Base-by-base conservation (phyloP, 2,113 vertebrate genomes). In the Reinhardtius hippoglossoides region DNA sequence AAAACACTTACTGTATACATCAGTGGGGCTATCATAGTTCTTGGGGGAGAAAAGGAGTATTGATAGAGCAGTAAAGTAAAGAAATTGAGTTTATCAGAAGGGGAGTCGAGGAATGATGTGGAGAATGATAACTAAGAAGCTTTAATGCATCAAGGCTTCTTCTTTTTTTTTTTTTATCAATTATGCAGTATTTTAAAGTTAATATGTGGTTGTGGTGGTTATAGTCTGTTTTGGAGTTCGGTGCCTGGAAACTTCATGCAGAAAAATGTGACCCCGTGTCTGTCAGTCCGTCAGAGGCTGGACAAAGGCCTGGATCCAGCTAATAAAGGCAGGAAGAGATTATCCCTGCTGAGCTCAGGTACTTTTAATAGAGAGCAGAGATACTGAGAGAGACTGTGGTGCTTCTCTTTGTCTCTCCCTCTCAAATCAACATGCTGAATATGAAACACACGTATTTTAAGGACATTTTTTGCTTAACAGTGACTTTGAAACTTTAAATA, bases 341-440 rank as follows among this genome's bases (percentile, higher is more conserved):
- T 56, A 21, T 70, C 59, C 57, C 10, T 16, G 74, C 74, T 84
- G 77, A 84, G 81, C 50, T 80, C 76, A 81, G 76, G 66, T 70
- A 76, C 83, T 86, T 82, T 84, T 80, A 82, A 84, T 86, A 88
- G 83, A 82, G 63, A 20, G 26, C 59, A 86, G 65, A 74, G 18
- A 54, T 4, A 42, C 24, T 27, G 31, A 48, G 16, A 67, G 40
- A 66, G 44, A 59, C 24, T 3, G 12, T 20, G 14, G 20, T 31
- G 55, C 61, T 66, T 58, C 56, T 35, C 13, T 62, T 46, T 26
- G 9, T 59, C 5, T 18, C 12, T 50, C 21, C 16, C 42, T 46
- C 46, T 65, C 15, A 56, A 23, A 42, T n/a, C 15, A 59, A 40
- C 20, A 50, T 56, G 10, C 2, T 54, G 7, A n/a, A 50, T 20